Evolutionary conservation across 2,888 invertebrate species (phyloP), one percentile per base, ranked within the genome.

Genomic region (Sipha maydis): DNA sequence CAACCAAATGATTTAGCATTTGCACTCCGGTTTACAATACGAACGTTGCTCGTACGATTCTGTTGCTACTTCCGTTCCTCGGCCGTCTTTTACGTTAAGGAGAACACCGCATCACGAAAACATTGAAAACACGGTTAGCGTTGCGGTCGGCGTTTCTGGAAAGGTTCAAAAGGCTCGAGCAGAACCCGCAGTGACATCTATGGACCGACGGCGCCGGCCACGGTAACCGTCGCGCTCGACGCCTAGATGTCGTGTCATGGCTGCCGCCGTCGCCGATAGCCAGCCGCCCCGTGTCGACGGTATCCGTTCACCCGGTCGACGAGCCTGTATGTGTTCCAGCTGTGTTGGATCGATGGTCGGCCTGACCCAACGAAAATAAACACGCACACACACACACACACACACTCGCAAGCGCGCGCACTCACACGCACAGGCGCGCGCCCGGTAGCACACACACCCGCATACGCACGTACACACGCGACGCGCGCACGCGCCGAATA

Each of bases 321-420:
- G 25, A 34, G 73, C 73, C 75, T 54, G 9, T 7, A 41, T 11
- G 8, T 14, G 41, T 76, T 75, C 84, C 73, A 84, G 73, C 73
- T 41, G 76, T 71, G 76, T 71, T 84, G 77, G 77, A 78, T 82
- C 82, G 82, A 82, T 82, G 82, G 82, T 31, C 82, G 71, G 78
- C 78, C 78, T 48, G 82, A 48, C 82, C 82, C 82, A 82, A 82
- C 82, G 69, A 48, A 82, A 82, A 82, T 82, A 82, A 82, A 82
- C 69, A 48, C 41, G 8, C 41, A 14, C 21, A 5, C 77, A 41
- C 31, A 11, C 54, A 9, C 67, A 5, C 41, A 14, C 48, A 8
- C 31, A 4, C 19, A 7, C 54, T 2, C 54, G 19, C 19, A 8
- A 28, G 28, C 1, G 78, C 80, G 1, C 38, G 38, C 82, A 14